Evolutionary conservation across 2,797 vertebrate genomes (phyloP).

Genomic region (Adrianichthys oophorus): DNA sequence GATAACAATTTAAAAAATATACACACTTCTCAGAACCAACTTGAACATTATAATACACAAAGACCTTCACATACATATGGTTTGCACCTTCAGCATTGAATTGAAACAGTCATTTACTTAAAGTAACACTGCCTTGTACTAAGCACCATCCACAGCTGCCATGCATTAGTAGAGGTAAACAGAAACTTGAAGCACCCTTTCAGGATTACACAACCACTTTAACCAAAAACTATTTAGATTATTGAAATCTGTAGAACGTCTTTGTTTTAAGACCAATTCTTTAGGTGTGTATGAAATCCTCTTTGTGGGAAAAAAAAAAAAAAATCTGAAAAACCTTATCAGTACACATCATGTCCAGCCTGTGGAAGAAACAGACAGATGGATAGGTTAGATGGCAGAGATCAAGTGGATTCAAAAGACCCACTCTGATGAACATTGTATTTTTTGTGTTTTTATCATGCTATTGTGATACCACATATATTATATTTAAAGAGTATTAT

Average conservation of each 20-base stretch:
- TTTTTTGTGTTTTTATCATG: no score
- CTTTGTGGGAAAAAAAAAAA: conserved; percentile 20
- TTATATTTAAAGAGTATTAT: no score
- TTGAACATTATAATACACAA: conserved; percentile 19
- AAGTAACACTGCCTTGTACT: conserved; percentile 54
- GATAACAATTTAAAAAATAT: conserved; percentile 40
- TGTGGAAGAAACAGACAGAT: conserved; percentile 30
- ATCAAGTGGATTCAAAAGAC: no score
- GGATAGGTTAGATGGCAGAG: no score
- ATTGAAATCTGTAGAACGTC: conserved; percentile 34
- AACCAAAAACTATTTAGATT: conserved; percentile 38
- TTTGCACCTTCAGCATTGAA: conserved; percentile 51
- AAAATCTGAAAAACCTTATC: conserved; percentile 42
- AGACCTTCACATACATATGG: conserved; percentile 27
- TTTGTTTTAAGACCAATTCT: conserved; percentile 30
- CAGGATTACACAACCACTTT: conserved; percentile 36
- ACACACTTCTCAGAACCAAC: conserved; percentile 30
- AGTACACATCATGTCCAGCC: conserved; percentile 41
- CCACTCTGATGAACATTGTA: no score
- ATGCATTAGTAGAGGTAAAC: conserved; percentile 60
- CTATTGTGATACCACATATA: no score
- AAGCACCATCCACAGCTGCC: conserved; percentile 54
- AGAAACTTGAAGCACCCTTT: conserved; percentile 54
- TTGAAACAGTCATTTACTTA: conserved; percentile 48
- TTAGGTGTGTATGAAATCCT: conserved; percentile 38